Conservation (phyloP, 35 echinoderm and acorn worm genomes). For the Anneissia japonica region DNA sequence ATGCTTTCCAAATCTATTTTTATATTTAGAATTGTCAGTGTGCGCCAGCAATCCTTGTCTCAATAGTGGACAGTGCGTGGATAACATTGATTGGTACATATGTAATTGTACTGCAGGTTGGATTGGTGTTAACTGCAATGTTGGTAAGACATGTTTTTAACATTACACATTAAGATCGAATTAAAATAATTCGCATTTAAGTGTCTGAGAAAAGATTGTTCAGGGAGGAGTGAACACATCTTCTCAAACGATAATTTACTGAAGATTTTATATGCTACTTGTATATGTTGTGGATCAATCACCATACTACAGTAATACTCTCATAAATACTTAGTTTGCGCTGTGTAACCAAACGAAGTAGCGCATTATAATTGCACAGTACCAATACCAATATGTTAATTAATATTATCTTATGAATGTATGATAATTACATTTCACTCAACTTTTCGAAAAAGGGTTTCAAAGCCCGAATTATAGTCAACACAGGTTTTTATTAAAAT, state of each 20-base stretch:
- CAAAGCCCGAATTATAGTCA: no score
- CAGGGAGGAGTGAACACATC: not conserved
- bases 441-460: no score
- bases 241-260: not conserved
- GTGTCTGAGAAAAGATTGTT: not conserved
- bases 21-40: not conserved
- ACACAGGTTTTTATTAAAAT: no score
- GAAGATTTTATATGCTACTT: not conserved
- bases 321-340: no score
- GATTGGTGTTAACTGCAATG: not conserved
- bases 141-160: not conserved
- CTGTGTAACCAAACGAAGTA: no score
- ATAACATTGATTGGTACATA: not conserved
- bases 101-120: not conserved
- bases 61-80: not conserved
- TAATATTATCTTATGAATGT: no score
- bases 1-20: no score
- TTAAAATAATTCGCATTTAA: not conserved
- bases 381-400: no score
- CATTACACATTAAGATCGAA: not conserved
- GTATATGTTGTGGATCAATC: no score
- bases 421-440: no score
- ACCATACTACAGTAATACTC: no score
- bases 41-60: not conserved
- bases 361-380: no score